Percentiles rank a stretch among this genome's conserved stretches.
Evolutionary conservation across 1,140 invertebrate genomes (phyloP).

Genomic region (Paraescarpia echinospica): DNA sequence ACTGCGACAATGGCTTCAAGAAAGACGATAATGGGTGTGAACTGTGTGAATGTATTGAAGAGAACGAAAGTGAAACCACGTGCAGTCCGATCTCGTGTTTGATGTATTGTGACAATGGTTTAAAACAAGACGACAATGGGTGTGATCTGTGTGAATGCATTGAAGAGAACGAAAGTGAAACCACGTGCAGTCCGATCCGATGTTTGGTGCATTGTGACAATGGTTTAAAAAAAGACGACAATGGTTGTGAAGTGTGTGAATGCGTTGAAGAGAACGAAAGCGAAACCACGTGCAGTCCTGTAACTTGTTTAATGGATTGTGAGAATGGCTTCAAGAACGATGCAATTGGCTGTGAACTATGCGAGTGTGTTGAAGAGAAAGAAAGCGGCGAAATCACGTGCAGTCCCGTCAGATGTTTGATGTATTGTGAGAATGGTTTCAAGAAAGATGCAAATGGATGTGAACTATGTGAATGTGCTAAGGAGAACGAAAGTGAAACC

Average conservation of each 20-base stretch:
- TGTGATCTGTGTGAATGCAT: constrained; percentile 21
- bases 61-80: too few species aligned
- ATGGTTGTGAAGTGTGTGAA: constrained; percentile 21
- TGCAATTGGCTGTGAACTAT: constrained; percentile 18
- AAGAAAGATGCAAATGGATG: constrained; percentile 19
- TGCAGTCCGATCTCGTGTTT: too few species aligned
- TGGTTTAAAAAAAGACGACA: constrained; percentile 22
- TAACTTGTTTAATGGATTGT: constrained; percentile 12
- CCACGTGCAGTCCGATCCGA: background rate
- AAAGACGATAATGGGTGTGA: too few species aligned
- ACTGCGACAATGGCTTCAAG: too few species aligned
- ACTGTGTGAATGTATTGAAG: too few species aligned
- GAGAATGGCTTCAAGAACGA: constrained; percentile 19
- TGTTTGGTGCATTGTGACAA: constrained; percentile 6
- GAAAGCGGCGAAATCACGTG: constrained; percentile 15
- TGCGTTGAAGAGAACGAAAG: background rate
- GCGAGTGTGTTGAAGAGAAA: constrained; percentile 15
- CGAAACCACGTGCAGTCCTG: constrained; percentile 3
- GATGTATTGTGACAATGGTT: constrained; percentile 19
- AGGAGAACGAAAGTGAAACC: constrained; percentile 15
- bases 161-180: background rate
- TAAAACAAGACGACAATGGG: constrained; percentile 23
- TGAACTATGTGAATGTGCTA: constrained; percentile 24
- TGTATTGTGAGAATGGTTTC: constrained; percentile 24
- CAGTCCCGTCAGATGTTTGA: background rate